Evolutionary conservation across 2,113 vertebrate genomes (phyloP).

Genomic region (Colaptes auratus): DNA sequence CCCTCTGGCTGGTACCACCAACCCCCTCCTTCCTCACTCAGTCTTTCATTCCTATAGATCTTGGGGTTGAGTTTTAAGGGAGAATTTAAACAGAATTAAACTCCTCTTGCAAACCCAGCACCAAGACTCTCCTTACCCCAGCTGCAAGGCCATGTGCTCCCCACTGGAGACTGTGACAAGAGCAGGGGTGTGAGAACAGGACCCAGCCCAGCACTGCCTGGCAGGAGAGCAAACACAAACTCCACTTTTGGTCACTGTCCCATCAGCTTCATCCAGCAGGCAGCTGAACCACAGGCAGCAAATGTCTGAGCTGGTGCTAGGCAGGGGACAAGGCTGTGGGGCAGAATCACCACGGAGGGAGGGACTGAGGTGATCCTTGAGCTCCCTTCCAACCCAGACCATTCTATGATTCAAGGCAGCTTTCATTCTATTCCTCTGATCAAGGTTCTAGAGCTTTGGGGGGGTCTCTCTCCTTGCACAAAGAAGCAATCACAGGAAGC

Average conservation of each 20-base stretch:
- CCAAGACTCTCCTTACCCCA: not conserved
- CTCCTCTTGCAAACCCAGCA: not conserved
- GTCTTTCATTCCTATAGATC: not conserved
- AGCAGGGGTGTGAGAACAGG: not conserved
- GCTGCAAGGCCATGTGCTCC: not conserved
- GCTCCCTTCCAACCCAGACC: not conserved
- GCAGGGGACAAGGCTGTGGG: not conserved
- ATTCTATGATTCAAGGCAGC: not conserved
- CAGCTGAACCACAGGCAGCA: not conserved
- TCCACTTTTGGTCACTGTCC: not conserved
- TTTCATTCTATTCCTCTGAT: not conserved
- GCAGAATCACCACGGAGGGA: fast-evolving
- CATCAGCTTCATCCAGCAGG: not conserved
- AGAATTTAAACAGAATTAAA: not conserved
- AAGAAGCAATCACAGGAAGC: not conserved
- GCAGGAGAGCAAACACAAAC: not conserved
- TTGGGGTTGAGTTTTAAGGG: not conserved
- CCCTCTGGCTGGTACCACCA: not conserved
- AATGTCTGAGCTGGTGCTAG: not conserved
- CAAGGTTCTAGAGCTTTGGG: not conserved
- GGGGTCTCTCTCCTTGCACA: not conserved
- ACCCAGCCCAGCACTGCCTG: not conserved
- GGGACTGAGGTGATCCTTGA: not conserved
- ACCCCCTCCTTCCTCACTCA: fast-evolving
- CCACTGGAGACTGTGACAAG: not conserved